Base-by-base conservation (phyloP, 2,113 vertebrate genomes). In the Trogon surrucura region DNA sequence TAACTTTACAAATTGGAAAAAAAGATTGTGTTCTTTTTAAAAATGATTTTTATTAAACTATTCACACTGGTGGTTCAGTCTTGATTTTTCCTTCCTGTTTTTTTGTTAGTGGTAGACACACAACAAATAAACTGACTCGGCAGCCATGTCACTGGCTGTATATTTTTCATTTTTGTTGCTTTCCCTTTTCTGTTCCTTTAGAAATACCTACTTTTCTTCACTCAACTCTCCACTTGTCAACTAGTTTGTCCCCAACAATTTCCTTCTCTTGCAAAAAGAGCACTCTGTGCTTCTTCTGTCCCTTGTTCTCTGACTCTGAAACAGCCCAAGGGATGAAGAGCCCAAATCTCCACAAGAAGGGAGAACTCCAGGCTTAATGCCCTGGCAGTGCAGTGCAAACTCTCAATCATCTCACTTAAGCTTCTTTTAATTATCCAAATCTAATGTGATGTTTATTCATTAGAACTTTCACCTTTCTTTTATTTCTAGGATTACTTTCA, bases 361-460 rank as follows among this genome's bases (percentile, higher is more conserved):
- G 16, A 32, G 9, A 17, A 78, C 45, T 30, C 9, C 57, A 3
- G 4, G 32, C 2, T 1, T 41, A 80, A 51, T 0, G 1, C 29
- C 36, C 60, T 69, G 26, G 20, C n/a, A 67, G 34, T 2, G 16
- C 34, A 90, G 16, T 13, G 69, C 78, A 58, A 86, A 66, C 41
- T 30, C 53, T 51, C 6, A 2, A 77, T 36, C 20, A 88, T 32
- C 38, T 72, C 34, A 82, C 32, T 83, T n/a, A 48, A 0, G 1
- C 9, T 38, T 56, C 38, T 72, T 91, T 70, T 30, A 75, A 85
- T 56, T 80, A 67, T 47, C 8, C 26, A 80, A 25, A 75, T 26
- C 27, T 22, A 89, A 75, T 10, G 12, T 27, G 74, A 57, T 45
- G 14, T 11, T 75, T 77, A 30, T n/a, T 69, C 27, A 26, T 34